Percentiles rank a stretch among this genome's conserved stretches.
Evolutionary conservation across 2,888 invertebrate species (phyloP).

Genomic region (Rotaria sp.): DNA sequence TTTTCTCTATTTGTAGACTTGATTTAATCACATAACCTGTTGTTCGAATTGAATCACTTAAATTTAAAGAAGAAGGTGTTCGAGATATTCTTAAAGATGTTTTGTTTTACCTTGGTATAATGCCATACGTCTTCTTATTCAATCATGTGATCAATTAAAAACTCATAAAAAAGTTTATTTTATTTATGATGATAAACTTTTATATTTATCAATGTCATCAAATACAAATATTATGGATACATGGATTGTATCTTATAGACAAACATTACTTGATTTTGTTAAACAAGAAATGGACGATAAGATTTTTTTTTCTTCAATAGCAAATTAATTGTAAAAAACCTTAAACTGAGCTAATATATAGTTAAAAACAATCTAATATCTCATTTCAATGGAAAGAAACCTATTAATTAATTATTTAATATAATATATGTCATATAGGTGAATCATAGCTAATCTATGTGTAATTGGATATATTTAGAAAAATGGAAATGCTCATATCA

Average conservation of each 20-base stretch:
- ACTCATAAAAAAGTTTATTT: constrained; percentile 57
- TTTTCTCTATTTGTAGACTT: constrained; percentile 56
- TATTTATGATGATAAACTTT: constrained; percentile 37
- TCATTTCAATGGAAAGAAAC: no score
- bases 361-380: no score
- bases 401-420: no score
- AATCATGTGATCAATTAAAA: constrained; percentile 76
- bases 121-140: constrained; percentile 74
- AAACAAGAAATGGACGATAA: constrained; percentile 74
- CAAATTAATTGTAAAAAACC: no score
- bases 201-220: neutral
- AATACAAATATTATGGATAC: constrained; percentile 78
- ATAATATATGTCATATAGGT: no score
- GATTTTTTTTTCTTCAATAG: neutral
- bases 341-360: no score
- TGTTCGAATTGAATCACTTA: constrained; percentile 86
- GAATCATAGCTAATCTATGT: no score
- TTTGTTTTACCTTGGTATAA: constrained; percentile 84
- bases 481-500: no score
- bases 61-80: constrained; percentile 94
- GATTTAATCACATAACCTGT: constrained; percentile 96
- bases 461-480: no score
- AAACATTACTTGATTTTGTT: constrained; percentile 78
- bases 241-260: constrained; percentile 93
- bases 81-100: constrained; percentile 91